Evolutionary conservation across 2,888 invertebrate genomes (phyloP).

Genomic region (Aspidiotus rigidus): DNA sequence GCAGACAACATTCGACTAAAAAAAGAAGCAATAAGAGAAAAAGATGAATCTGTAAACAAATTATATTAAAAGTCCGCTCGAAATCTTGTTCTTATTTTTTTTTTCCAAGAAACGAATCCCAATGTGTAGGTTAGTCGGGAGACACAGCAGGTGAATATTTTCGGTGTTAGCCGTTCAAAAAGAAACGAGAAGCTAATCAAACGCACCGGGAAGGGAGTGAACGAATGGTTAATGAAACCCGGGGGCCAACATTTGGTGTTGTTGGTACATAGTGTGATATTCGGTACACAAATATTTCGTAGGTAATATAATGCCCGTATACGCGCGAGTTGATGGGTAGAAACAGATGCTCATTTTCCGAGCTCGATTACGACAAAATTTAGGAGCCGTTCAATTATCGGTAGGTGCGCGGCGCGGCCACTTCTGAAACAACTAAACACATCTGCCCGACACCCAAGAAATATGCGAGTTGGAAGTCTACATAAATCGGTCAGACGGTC

Average conservation of each 20-base stretch:
- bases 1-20: no score
- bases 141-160: slow-evolving; percentile 9
- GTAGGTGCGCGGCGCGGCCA: neutral
- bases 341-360: slow-evolving; percentile 9
- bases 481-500: no score
- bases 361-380: neutral
- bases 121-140: neutral
- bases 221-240: slow-evolving; percentile 7
- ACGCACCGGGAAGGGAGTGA: neutral
- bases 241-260: slow-evolving; percentile 15
- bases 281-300: no score
- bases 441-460: neutral
- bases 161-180: neutral
- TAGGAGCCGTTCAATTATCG: slow-evolving; percentile 1
- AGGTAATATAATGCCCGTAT: no score
- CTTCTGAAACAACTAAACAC: neutral
- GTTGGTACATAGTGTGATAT: neutral
- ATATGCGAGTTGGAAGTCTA: neutral
- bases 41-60: no score
- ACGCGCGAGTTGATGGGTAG: neutral
- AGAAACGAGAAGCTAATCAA: neutral
- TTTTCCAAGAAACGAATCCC: no score
- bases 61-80: no score
- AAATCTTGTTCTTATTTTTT: no score
- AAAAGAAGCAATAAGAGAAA: no score